These are phyloP conservation scores for Xiphorhynchus elegans DNA, from an alignment of 2,113 vertebrate genomes.

Conservation along the genomic window DNA sequence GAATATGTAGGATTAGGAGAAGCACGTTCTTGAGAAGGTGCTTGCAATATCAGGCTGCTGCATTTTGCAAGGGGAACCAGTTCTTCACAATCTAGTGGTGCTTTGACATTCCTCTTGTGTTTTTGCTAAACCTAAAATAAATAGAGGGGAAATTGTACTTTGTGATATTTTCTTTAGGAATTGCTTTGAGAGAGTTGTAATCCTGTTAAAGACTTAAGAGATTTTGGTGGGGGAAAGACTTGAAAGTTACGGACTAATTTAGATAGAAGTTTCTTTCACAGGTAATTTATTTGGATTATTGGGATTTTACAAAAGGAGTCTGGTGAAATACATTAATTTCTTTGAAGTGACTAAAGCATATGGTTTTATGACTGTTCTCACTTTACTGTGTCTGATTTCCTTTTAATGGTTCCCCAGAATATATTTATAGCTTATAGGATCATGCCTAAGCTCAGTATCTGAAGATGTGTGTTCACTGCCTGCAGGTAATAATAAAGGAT, in stretches of 20 bases:
- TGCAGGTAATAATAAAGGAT: neutral
- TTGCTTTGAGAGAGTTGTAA: neutral
- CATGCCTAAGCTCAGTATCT: neutral
- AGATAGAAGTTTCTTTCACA: slow-evolving; percentile 55
- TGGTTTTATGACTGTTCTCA: neutral
- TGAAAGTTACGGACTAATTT: slow-evolving; percentile 39
- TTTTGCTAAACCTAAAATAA: neutral
- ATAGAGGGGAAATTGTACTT: neutral
- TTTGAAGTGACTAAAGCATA: neutral
- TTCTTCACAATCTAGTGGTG: neutral
- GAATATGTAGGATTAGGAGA: neutral
- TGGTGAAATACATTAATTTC: slow-evolving; percentile 15
- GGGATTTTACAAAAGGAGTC: slow-evolving; percentile 7
- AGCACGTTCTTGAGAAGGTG: neutral
- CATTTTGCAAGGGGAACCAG: neutral
- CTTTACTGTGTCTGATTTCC: neutral
- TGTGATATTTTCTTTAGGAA: neutral
- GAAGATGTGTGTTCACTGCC: neutral
- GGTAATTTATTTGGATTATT: slow-evolving; percentile 51
- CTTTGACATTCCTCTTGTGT: neutral
- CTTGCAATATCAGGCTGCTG: neutral
- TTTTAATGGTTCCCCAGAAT: neutral
- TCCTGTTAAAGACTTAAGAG: neutral
- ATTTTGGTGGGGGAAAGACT: neutral
- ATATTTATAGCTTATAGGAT: neutral